Base-by-base conservation (phyloP, 2,888 invertebrate species). In the Vanessa cardui region DNA sequence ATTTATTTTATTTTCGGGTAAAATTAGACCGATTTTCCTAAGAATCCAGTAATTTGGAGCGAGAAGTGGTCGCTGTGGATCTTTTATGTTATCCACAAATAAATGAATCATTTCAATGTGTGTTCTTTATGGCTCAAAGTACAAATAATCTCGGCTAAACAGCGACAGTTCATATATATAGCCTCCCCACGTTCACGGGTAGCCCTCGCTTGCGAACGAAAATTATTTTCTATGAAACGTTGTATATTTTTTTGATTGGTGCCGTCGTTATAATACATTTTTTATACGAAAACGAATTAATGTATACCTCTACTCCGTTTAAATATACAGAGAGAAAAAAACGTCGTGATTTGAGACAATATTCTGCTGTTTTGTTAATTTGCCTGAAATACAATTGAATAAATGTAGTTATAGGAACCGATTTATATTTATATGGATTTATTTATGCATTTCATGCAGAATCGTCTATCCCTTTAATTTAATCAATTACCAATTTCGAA, bases 41-140 rank as follows among this genome's bases (percentile, higher is more conserved):
- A 89, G 67, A 16, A 87, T 79, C 89, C 89, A 89, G 72, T 81
- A 83, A 64, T 85, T 90, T n/a, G 89, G 90, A 61, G 82, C 90
- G 20, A 90, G 73, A 1, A 88, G 74, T 20, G 85, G 87, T 62
- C 76, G 78, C 0, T 80, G 67, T 6, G 84, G 81, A 64, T 88
- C 82, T 74, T 90, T 85, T 18, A 89, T 73, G 31, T 71, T 80
- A 62, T 76, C 18, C 0, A 85, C 70, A 70, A 87, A 77, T 46
- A 74, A 69, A 61, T 76, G 75, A 62, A 86, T 77, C 84, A 84
- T 83, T 70, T 71, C 76, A 47, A 44, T 62, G 46, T 31, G 47
- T 45, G 16, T 47, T 31, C 56, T 58, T 71, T 70, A 54, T 56
- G 62, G 59, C 66, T 66, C 65, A 73, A 69, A 73, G 64, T 58